These are phyloP conservation scores for Hydractinia echinata DNA, from an alignment of 30 jellyfish, hydroid and myxozoan genomes.

Conservation along the genomic window DNA sequence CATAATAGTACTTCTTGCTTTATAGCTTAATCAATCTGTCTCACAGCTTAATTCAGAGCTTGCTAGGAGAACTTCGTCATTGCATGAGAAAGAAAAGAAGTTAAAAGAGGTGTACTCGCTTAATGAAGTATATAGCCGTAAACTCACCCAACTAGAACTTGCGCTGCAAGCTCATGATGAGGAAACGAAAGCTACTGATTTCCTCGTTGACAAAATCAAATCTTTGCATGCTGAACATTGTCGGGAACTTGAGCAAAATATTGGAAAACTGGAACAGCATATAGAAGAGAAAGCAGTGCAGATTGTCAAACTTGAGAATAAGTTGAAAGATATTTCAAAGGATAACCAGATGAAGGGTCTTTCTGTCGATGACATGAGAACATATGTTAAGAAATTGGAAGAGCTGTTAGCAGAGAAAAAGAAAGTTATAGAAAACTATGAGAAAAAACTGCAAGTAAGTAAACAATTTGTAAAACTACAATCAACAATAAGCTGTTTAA, in stretches of 20 bases:
- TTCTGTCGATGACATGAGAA: constrained; percentile 1
- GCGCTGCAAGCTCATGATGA: constrained; percentile 47
- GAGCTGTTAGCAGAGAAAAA: constrained; percentile 29
- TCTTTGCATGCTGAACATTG: constrained; percentile 69
- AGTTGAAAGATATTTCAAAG: background rate
- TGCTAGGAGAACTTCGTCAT: too few species aligned
- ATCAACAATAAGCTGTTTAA: too few species aligned
- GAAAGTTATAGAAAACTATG: constrained; percentile 10
- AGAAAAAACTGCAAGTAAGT: constrained; percentile 22
- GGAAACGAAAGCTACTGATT: constrained; percentile 44
- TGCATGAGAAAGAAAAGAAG: constrained; percentile 37
- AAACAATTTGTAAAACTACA: background rate
- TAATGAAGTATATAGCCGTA: constrained; percentile 29
- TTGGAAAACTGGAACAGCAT: constrained; percentile 57
- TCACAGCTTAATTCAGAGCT: too few species aligned
- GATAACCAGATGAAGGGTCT: background rate
- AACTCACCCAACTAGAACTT: constrained; percentile 35
- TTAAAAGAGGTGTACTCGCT: background rate
- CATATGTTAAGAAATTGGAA: constrained; percentile 30
- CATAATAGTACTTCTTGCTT: too few species aligned
- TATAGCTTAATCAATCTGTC: too few species aligned
- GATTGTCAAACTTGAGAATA: constrained; percentile 37
- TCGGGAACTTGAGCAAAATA: constrained; percentile 60
- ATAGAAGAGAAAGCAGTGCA: constrained; percentile 41
- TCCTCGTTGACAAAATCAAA: constrained; percentile 50